phyloP scores from a whole-genome alignment of 2,113 vertebrate genomes.

The Martes martes region DNA sequence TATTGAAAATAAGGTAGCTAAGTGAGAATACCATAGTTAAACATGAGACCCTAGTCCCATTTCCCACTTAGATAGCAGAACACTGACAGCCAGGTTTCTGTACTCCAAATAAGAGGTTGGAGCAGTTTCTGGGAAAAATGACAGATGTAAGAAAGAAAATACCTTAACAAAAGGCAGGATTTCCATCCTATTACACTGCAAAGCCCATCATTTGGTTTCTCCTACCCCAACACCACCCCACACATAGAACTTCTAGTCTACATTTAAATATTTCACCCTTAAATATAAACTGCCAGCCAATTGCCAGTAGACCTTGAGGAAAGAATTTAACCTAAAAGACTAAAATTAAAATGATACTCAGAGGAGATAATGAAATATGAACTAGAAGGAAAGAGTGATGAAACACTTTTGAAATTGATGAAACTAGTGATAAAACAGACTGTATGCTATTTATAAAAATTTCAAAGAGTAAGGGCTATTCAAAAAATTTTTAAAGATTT shows the following conservation, averaged over 20 bases:
- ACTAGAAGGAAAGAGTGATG: background rate
- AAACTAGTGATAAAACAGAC: background rate
- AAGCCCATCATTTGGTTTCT: background rate
- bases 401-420: background rate
- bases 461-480: background rate
- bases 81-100: background rate
- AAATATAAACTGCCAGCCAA: background rate
- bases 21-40: background rate
- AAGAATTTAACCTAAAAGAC: background rate
- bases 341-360: background rate
- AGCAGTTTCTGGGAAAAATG: background rate
- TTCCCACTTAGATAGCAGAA: background rate
- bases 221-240: fast-evolving
- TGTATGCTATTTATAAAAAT: background rate
- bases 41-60: background rate
- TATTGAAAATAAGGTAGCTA: background rate
- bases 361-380: background rate
- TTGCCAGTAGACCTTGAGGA: background rate
- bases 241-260: background rate
- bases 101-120: background rate
- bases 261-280: background rate
- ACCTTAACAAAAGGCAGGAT: background rate
- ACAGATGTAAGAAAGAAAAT: background rate
- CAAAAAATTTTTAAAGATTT: background rate
- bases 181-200: background rate